These are phyloP conservation scores for Alsophila aescularia DNA, from an alignment of 2,888 invertebrate genomes.

Conservation along the genomic window DNA sequence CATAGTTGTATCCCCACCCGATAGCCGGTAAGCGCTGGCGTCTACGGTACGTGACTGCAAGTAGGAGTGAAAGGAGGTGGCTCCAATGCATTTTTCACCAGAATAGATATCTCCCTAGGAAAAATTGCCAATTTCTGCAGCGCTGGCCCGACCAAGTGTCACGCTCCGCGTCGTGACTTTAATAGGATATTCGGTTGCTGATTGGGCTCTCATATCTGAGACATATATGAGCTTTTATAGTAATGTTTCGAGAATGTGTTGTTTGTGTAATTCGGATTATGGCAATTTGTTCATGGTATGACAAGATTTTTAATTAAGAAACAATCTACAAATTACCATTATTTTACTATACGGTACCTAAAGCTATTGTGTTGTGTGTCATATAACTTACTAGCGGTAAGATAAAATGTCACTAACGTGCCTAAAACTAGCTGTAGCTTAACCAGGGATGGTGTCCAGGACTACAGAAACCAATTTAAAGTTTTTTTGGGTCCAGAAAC, in stretches of 20 bases:
- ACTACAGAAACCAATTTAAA: too few species aligned
- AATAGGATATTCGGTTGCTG: constrained; percentile 55
- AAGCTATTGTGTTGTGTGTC: too few species aligned
- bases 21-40: constrained; percentile 62
- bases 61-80: constrained; percentile 48
- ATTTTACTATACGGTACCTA: too few species aligned
- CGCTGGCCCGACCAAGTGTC: constrained; percentile 51
- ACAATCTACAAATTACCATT: neutral
- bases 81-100: constrained; percentile 64
- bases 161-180: constrained; percentile 46
- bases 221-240: constrained; percentile 11
- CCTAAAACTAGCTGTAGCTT: too few species aligned
- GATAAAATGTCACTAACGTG: too few species aligned
- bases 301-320: neutral
- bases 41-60: constrained; percentile 73
- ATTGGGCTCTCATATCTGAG: constrained; percentile 52
- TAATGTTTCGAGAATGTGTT: constrained; percentile 12
- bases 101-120: constrained; percentile 61
- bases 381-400: too few species aligned
- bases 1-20: constrained; percentile 42
- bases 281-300: neutral
- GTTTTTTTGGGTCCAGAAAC: too few species aligned
- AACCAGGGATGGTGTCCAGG: too few species aligned
- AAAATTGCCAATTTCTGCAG: constrained; percentile 71
- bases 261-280: neutral